Percentiles rank a stretch among this genome's conserved stretches.
Evolutionary conservation across 2,113 vertebrate species (phyloP).

Genomic region (Felis catus): F.catus_Fca126_mat1.0 CM031419.1:17498001-17498500

Average conservation of each 20-base stretch:
- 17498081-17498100: conserved; percentile 18
- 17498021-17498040: background rate
- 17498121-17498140: conserved; percentile 29
- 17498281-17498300: background rate
- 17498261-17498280: background rate
- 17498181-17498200: background rate
- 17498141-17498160: conserved; percentile 13
- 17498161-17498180: conserved; percentile 34
- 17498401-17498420: no score
- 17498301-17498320: background rate
- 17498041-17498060: background rate
- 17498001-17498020: background rate
- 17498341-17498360: background rate
- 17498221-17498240: background rate
- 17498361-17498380: no score
- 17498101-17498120: conserved; percentile 21
- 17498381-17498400: no score
- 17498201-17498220: background rate
- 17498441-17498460: no score
- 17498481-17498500: no score
- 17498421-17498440: no score
- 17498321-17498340: background rate
- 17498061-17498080: background rate
- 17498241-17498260: background rate
- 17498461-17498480: no score